Evolutionary conservation across 1,140 invertebrate species (phyloP).

Genomic region (Sycophila sp.): DNA sequence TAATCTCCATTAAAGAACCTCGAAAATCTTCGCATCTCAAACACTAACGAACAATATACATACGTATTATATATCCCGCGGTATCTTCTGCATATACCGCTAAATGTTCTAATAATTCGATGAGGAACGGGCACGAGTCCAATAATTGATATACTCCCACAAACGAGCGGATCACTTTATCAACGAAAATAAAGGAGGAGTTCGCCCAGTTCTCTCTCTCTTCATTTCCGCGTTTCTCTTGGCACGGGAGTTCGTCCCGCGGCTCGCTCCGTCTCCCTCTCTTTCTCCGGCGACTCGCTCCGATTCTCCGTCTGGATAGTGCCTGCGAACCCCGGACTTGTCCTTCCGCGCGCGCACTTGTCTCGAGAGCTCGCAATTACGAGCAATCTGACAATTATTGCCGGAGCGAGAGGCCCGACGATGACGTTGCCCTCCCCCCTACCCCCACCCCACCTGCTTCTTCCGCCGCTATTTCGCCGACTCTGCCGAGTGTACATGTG

Average conservation of each 20-base stretch:
- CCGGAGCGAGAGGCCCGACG: slow-evolving; percentile 49
- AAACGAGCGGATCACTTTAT: not conserved
- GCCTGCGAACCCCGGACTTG: slow-evolving; percentile 13
- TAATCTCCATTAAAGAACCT: too few relatives aligned
- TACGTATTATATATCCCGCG: too few relatives aligned
- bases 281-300: not conserved
- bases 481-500: not conserved
- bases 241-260: not conserved
- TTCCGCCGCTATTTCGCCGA: not conserved
- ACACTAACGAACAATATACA: too few relatives aligned
- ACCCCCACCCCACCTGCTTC: not conserved
- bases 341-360: slow-evolving; percentile 41
- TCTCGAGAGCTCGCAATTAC: slow-evolving; percentile 62
- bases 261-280: not conserved
- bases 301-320: not conserved
- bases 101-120: too few relatives aligned
- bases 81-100: too few relatives aligned
- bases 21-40: too few relatives aligned
- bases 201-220: not conserved
- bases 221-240: slow-evolving; percentile 4
- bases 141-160: too few relatives aligned
- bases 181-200: not conserved
- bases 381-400: slow-evolving; percentile 62
- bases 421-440: not conserved
- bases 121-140: too few relatives aligned